These are phyloP conservation scores for Artemisiospiza belli DNA, from an alignment of 2,113 vertebrate species.

Conservation along the genomic window DNA sequence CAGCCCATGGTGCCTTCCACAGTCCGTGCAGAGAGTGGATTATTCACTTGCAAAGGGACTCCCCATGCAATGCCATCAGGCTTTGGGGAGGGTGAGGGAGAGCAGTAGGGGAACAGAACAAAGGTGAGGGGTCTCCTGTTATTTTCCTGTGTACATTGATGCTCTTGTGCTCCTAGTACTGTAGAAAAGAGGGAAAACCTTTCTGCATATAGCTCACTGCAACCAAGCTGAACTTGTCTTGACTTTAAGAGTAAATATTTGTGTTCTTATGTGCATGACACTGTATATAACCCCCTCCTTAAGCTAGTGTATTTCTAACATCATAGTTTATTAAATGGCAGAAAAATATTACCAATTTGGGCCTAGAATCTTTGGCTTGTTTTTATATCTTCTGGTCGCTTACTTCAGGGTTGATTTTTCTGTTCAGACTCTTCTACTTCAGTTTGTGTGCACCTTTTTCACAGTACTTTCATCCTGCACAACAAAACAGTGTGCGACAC, in stretches of 20 bases:
- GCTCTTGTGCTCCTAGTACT: neutral
- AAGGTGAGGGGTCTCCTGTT: accelerated
- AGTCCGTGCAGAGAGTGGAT: neutral
- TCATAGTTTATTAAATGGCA: neutral
- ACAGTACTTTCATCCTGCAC: neutral
- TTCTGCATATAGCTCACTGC: neutral
- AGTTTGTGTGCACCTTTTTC: accelerated
- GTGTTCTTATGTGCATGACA: neutral
- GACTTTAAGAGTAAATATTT: neutral
- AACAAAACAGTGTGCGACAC: accelerated
- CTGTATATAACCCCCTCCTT: neutral
- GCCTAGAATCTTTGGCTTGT: neutral
- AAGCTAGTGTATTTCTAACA: neutral
- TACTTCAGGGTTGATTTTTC: neutral
- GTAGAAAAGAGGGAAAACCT: neutral
- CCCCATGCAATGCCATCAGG: no score
- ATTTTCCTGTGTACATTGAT: accelerated
- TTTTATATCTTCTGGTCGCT: neutral
- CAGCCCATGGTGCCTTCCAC: accelerated
- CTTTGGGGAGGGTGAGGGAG: neutral
- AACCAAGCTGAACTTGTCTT: neutral
- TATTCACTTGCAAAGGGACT: neutral
- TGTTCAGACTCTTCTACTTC: neutral
- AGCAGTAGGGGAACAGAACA: neutral
- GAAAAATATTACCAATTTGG: neutral